Evolutionary conservation across 2,888 invertebrate species (phyloP).

Genomic region (Galerucella pusilla): DNA sequence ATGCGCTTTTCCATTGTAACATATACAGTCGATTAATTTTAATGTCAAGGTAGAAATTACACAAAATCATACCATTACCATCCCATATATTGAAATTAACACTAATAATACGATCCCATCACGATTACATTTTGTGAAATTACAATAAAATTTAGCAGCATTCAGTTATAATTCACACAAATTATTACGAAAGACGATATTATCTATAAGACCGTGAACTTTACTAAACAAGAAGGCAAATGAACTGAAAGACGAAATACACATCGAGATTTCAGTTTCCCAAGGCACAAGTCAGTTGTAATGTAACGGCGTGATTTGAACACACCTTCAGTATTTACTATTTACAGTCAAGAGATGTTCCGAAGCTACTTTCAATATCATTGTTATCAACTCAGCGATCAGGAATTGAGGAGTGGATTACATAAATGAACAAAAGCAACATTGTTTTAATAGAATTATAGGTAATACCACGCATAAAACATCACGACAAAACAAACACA

Average conservation of each 20-base stretch:
- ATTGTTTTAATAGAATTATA: not conserved
- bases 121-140: constrained; percentile 16
- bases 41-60: constrained; percentile 15
- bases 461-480: not conserved
- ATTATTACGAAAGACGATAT: constrained; percentile 26
- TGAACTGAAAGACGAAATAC: constrained; percentile 32
- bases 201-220: constrained; percentile 41
- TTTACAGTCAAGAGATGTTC: constrained; percentile 5
- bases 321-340: constrained; percentile 14
- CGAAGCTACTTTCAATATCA: constrained; percentile 6
- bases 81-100: constrained; percentile 16
- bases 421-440: not conserved
- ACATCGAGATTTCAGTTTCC: constrained; percentile 31
- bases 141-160: constrained; percentile 23
- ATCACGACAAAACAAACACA: no score
- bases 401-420: constrained; percentile 1
- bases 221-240: constrained; percentile 36
- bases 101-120: constrained; percentile 9
- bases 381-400: not conserved
- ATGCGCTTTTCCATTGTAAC: constrained; percentile 2
- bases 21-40: not conserved
- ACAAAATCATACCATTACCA: not conserved
- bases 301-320: constrained; percentile 5
- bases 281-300: constrained; percentile 1
- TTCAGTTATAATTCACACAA: constrained; percentile 28